Evolutionary conservation across 23 tunicate species (phyloP).

Genomic region (Trididemnum nubilum): DNA sequence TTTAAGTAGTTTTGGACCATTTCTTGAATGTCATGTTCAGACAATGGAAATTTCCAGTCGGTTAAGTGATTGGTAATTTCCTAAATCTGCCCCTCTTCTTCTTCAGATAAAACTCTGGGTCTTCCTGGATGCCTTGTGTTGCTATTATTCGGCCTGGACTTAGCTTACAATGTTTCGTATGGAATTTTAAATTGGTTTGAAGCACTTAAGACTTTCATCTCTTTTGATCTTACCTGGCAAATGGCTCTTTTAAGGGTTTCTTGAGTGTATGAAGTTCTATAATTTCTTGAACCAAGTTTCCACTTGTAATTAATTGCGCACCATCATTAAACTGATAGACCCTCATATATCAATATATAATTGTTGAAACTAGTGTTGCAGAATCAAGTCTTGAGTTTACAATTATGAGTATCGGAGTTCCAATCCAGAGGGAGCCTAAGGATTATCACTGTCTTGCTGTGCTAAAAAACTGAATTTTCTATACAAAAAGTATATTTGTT

Average conservation of each 20-base stretch:
- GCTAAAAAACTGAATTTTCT: too few relatives aligned
- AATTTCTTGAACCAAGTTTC: background rate
- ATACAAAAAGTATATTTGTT: too few relatives aligned
- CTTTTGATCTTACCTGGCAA: background rate
- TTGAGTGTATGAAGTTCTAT: background rate
- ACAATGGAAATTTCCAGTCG: slow-evolving; percentile 24
- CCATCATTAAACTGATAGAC: too few relatives aligned
- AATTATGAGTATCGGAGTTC: too few relatives aligned
- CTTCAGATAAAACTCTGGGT: background rate
- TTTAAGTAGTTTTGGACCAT: slow-evolving; percentile 7
- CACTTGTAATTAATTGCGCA: too few relatives aligned
- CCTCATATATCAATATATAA: too few relatives aligned
- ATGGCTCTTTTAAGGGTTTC: background rate
- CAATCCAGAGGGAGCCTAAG: too few relatives aligned
- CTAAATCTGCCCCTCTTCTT: background rate
- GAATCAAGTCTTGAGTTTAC: too few relatives aligned
- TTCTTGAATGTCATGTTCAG: background rate
- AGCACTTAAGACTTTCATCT: background rate
- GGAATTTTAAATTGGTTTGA: background rate
- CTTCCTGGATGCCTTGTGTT: background rate
- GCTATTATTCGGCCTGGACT: background rate
- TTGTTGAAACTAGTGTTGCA: too few relatives aligned
- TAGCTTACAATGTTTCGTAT: background rate
- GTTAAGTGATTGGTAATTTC: slow-evolving; percentile 2
- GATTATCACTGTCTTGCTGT: too few relatives aligned